Conservation (phyloP, 1,140 invertebrate species). For the Drosophila pseudoananassae region DNA sequence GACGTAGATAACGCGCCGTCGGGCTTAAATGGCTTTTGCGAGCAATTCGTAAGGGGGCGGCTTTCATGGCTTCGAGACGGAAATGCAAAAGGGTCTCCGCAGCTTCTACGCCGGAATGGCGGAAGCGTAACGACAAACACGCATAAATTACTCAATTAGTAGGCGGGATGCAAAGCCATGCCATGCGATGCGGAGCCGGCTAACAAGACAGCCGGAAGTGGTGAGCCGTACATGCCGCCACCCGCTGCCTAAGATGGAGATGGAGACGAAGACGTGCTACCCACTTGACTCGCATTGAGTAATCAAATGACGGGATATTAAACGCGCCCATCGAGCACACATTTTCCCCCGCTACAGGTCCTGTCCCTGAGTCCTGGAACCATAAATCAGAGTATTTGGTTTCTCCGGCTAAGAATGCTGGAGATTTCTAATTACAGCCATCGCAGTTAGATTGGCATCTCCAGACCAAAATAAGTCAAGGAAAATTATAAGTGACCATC, state of each 20-base stretch:
- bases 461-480: not conserved
- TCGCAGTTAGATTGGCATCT: conserved; percentile 10
- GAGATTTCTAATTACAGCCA: conserved; percentile 36
- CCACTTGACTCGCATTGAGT: conserved; percentile 52
- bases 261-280: conserved; percentile 4
- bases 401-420: not conserved
- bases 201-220: conserved; percentile 60
- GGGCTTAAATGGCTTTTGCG: conserved; percentile 60
- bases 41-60: conserved; percentile 1
- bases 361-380: conserved; percentile 7
- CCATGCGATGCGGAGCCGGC: conserved; percentile 42
- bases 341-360: not conserved
- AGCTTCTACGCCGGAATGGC: conserved; percentile 30
- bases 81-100: conserved; percentile 13
- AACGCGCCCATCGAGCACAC: conserved; percentile 20
- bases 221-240: conserved; percentile 16
- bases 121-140: conserved; percentile 67
- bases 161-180: conserved; percentile 56
- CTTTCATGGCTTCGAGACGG: conserved; percentile 10
- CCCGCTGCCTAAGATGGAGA: not conserved
- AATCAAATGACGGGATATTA: conserved; percentile 75
- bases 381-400: conserved; percentile 31
- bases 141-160: conserved; percentile 82
- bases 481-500: not conserved
- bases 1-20: conserved; percentile 60